Base-by-base conservation (phyloP, 2,113 vertebrate genomes). In the Platichthys stellatus region DNA sequence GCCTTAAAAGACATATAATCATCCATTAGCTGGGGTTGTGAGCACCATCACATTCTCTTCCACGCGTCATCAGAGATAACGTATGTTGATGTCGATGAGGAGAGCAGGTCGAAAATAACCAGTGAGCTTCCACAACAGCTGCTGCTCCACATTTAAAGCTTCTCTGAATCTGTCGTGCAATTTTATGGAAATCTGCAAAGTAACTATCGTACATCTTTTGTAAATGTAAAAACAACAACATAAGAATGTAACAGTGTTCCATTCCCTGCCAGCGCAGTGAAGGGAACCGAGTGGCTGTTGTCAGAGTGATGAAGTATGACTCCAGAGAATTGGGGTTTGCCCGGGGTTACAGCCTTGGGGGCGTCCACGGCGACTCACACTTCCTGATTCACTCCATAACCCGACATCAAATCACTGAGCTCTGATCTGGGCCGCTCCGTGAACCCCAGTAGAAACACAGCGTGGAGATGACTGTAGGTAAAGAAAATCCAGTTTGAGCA, bases 71-170 rank as follows among this genome's bases (percentile, higher is more conserved):
- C 31, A 31, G 31, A 31, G 31, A 31, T 31, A 31, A 7, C 31
- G 6, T 31, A 6, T 14, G 26, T 20, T 2, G 35, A 10, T 38
- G 35, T 38, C 2, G 35, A 18, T 47, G 5, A 62, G 13, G 82
- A 81, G 53, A 60, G 53, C 4, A 1, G 75, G 65, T 78, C 80
- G 78, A 86, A 87, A 87, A 89, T 90, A 89, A 87, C 83, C 60
- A 31, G 26, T 63, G 71, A 87, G 82, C 76, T 64, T 86, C 81
- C 47, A 60, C 78, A 75, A 83, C 91, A 95, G 91, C 92, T 93
- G 89, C 90, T 78, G 63, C 45, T 80, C 49, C 49, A 51, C 15
- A 8, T 51, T 51, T 7, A 31, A 51, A 18, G 79, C 17, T n/a
- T 26, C 26, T 61, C 35, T 53, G 38, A 69, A 56, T 54, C 63